These are phyloP conservation scores for Drosophila anomalipes DNA, from an alignment of 2,888 invertebrate genomes.

Conservation along the genomic window DNA sequence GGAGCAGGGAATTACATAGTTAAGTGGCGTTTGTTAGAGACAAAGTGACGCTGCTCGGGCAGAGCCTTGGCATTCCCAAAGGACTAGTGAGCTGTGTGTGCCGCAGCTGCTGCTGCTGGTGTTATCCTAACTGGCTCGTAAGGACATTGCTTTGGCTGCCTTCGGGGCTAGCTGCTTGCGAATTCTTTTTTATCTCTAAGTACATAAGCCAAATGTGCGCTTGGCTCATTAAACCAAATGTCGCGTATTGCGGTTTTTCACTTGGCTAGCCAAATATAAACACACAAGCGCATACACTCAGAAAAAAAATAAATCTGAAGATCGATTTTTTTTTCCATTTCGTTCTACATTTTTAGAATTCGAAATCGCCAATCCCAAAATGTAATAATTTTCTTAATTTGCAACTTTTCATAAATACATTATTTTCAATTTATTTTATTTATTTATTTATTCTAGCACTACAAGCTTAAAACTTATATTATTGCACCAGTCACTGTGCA, in stretches of 20 bases:
- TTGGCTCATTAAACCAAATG: conserved; percentile 64
- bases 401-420: background rate
- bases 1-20: conserved; percentile 17
- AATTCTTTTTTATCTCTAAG: conserved; percentile 23
- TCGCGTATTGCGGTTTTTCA: conserved; percentile 40
- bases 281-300: conserved; percentile 9
- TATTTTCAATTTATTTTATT: too few relatives aligned
- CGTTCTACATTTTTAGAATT: background rate
- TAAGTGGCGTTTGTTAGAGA: conserved; percentile 37
- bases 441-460: background rate
- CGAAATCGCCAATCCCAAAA: background rate
- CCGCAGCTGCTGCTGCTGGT: background rate
- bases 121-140: conserved; percentile 15
- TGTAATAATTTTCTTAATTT: background rate
- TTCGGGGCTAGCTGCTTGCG: conserved; percentile 11
- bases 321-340: background rate
- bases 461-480: background rate
- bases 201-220: conserved; percentile 40
- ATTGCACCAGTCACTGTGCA: fast-evolving
- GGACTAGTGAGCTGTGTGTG: conserved; percentile 39
- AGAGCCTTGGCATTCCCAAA: conserved; percentile 38
- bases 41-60: conserved; percentile 47
- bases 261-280: conserved; percentile 28
- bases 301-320: background rate
- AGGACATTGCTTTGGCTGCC: conserved; percentile 35